These are phyloP conservation scores for Halocynthia roretzi DNA, from an alignment of 23 tunicate genomes.

Conservation along the genomic window DNA sequence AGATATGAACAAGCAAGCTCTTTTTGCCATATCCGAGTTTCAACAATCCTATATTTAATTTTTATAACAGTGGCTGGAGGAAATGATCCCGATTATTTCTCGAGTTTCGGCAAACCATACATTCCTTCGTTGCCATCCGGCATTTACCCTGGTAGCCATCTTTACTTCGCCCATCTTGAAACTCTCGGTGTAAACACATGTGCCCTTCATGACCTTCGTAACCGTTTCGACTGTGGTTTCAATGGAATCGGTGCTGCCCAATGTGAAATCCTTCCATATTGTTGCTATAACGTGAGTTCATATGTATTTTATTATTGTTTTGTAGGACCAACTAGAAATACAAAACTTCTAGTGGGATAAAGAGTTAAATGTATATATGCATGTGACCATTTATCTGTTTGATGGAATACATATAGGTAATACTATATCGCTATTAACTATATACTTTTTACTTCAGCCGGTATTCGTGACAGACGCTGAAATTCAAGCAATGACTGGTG, in stretches of 20 bases:
- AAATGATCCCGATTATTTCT: constrained; percentile 16
- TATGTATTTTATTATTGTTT: no score
- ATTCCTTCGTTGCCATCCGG: constrained; percentile 89
- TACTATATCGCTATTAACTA: no score
- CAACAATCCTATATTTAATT: neutral
- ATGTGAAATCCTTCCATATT: constrained; percentile 93
- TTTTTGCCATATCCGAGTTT: neutral
- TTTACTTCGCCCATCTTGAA: constrained; percentile 91
- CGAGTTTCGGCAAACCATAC: constrained; percentile 66
- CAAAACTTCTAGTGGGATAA: no score
- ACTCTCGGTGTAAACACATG: constrained; percentile 95
- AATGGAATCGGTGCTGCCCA: constrained; percentile 88
- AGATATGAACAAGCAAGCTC: neutral
- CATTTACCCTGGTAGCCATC: constrained; percentile 82
- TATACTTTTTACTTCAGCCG: constrained; percentile 37
- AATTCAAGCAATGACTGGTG: constrained; percentile 58
- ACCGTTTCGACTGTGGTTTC: constrained; percentile 87
- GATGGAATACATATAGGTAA: no score
- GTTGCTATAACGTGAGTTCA: constrained; percentile 90
- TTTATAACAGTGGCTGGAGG: constrained; percentile 26
- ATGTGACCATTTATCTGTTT: no score
- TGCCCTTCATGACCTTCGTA: constrained; percentile 88
- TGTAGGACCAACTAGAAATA: no score
- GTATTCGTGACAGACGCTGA: constrained; percentile 78
- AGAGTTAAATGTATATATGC: no score